Evolutionary conservation across 2,797 vertebrate species (phyloP).

Genomic region (Arvicola amphibius): DNA sequence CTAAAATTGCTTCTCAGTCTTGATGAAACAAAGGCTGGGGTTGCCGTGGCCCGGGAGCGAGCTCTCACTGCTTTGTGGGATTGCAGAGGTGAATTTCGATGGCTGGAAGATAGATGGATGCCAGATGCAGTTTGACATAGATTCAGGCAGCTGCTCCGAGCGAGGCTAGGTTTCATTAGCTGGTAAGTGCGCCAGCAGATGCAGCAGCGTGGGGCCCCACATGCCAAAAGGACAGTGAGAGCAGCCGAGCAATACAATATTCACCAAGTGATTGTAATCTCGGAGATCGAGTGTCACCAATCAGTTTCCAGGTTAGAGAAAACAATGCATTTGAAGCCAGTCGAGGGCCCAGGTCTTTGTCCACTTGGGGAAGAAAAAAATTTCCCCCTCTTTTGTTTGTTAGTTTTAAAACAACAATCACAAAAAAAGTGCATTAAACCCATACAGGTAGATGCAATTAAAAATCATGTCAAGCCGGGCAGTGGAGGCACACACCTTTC

Average conservation of each 20-base stretch:
- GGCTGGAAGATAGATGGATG: constrained; percentile 89
- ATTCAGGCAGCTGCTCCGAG: constrained; percentile 87
- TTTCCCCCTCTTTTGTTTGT: not conserved
- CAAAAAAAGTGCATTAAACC: constrained; percentile 8
- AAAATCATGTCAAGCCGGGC: not conserved
- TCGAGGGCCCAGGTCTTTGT: constrained; percentile 51
- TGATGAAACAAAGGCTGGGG: constrained; percentile 87
- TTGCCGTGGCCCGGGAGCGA: constrained; percentile 81
- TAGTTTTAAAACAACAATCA: constrained; percentile 37
- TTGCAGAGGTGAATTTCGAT: constrained; percentile 88
- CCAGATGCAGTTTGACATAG: constrained; percentile 89
- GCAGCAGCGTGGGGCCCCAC: constrained; percentile 80
- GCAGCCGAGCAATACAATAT: constrained; percentile 84
- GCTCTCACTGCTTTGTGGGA: constrained; percentile 82
- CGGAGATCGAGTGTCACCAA: constrained; percentile 86
- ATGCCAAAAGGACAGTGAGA: constrained; percentile 77
- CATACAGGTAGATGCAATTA: constrained; percentile 22
- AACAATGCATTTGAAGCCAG: constrained; percentile 65
- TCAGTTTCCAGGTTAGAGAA: constrained; percentile 81
- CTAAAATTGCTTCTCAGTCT: constrained; percentile 84
- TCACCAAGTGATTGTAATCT: constrained; percentile 88
- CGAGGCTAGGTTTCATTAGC: constrained; percentile 85
- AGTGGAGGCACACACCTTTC: too few species aligned
- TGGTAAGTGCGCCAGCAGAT: constrained; percentile 80
- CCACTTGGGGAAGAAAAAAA: not conserved